Evolutionary conservation across 2,797 vertebrate genomes (phyloP), one percentile per base, ranked within the genome.

Genomic region (Stomatorhinus walkeri): DNA sequence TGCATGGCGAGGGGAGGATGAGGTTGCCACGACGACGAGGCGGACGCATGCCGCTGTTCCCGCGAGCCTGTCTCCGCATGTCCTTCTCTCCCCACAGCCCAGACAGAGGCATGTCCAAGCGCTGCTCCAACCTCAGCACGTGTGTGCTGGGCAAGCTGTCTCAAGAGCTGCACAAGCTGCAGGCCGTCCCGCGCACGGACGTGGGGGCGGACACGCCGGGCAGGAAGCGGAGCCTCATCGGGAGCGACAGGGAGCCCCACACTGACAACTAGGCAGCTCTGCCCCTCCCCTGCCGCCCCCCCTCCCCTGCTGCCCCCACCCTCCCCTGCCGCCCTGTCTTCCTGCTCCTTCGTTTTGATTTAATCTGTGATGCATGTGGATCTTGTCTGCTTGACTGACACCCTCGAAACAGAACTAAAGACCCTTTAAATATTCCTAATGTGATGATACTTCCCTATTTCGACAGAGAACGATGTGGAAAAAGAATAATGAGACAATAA

Each of bases 121-220:
- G 96, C 93, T 98, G 97, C 95, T 96, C 97, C 96, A 97, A 96
- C 94, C 97, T 98, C 95, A 98, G 97, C 95, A 97, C 97, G 95
- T 97, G 96, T 90, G 95, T 97, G 92, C 92, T 97, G 95, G 96
- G 96, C 88, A 97, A 97, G 95, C 95, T 97, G 92, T 97, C 96
- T 91, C 97, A 98, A 95, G 96, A 98, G 90, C 94, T 97, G 94
- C 97, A 97, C 96, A 98, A 97, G 94, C 94, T 98, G 94, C 96
- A 97, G 94, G 96, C 94, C 40, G 97, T 96, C 94, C 97, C 97
- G 93, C 96, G 96, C 94, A 97, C 97, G 90, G 96, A 97, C 93
- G 97, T 98, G 90, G 96, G 98, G 92, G 94, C 96, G 87, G 96
- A 96, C 92, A 97, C 96, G 89, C 97, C 96, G 91, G 97, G 96